These are phyloP conservation scores for Cuculus canorus DNA, from an alignment of 2,797 vertebrate genomes.

Conservation along the genomic window DNA sequence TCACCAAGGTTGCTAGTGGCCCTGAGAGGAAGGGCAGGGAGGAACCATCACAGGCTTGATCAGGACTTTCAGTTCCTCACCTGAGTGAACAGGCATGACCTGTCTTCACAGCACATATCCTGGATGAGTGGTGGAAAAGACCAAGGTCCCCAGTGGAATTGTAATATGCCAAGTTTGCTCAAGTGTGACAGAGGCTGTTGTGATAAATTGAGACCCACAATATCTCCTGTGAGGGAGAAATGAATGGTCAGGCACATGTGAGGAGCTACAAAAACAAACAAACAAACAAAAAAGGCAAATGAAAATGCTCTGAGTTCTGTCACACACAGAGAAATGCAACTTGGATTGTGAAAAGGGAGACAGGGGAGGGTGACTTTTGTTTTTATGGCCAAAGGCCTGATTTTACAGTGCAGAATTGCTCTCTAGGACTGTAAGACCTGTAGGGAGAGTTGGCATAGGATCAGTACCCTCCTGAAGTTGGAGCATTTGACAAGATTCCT, in stretches of 20 bases:
- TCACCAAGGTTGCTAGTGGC: neutral
- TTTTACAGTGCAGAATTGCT: neutral
- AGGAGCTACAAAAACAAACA: neutral
- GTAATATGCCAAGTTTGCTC: neutral
- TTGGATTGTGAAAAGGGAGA: neutral
- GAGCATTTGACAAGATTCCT: neutral
- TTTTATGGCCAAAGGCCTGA: neutral
- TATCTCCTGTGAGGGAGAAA: neutral
- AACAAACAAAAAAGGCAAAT: neutral
- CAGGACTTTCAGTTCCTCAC: neutral
- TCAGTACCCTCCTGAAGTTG: neutral
- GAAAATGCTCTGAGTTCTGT: neutral
- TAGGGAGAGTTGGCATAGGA: neutral
- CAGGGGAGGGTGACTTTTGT: neutral
- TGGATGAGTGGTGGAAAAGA: neutral
- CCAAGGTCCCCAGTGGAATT: neutral
- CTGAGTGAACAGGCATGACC: neutral
- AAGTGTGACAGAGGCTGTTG: neutral
- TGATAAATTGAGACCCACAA: neutral
- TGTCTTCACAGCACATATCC: neutral
- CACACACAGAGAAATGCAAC: neutral
- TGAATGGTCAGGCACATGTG: neutral
- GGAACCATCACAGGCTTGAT: neutral
- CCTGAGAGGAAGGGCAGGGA: neutral
- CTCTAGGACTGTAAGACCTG: neutral